Evolutionary conservation across 2,888 invertebrate species (phyloP).

Genomic region (Tromatobia lineatoria): DNA sequence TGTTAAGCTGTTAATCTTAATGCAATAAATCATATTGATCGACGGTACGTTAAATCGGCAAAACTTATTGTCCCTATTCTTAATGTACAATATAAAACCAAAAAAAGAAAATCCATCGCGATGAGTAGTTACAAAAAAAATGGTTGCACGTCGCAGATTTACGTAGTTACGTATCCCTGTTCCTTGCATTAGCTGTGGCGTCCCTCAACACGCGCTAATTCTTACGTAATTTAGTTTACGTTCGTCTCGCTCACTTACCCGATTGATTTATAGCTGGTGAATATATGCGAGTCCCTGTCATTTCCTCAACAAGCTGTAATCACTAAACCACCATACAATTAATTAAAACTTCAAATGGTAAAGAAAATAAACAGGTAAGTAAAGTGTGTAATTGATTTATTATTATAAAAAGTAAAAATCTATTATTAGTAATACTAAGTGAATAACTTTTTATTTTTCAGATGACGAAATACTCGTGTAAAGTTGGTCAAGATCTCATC

Average conservation of each 20-base stretch:
- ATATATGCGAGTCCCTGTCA: not conserved
- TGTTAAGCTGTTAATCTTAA: no score
- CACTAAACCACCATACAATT: not conserved
- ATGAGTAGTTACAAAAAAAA: not conserved
- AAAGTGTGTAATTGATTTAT: not conserved
- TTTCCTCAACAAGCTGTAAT: slow-evolving; percentile 26
- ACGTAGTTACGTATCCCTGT: not conserved
- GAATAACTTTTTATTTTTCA: not conserved
- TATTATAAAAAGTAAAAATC: not conserved
- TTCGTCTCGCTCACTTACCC: slow-evolving; percentile 35
- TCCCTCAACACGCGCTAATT: slow-evolving; percentile 15
- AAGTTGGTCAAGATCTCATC: slow-evolving; percentile 1
- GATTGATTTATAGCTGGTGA: slow-evolving; percentile 38
- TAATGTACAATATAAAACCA: not conserved
- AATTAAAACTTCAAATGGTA: not conserved
- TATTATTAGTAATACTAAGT: not conserved
- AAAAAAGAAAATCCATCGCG: not conserved
- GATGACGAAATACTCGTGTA: not conserved
- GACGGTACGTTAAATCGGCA: no score
- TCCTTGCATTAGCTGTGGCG: not conserved
- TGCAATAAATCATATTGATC: no score
- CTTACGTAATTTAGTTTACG: slow-evolving; percentile 40
- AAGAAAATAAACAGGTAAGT: not conserved
- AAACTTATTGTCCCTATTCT: no score
- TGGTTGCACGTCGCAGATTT: not conserved